A percentile compares a stretch with the other conserved stretches of the same genome.
Conservation (phyloP, 2,113 vertebrate genomes). For the Dromiciops gliroides region DNA sequence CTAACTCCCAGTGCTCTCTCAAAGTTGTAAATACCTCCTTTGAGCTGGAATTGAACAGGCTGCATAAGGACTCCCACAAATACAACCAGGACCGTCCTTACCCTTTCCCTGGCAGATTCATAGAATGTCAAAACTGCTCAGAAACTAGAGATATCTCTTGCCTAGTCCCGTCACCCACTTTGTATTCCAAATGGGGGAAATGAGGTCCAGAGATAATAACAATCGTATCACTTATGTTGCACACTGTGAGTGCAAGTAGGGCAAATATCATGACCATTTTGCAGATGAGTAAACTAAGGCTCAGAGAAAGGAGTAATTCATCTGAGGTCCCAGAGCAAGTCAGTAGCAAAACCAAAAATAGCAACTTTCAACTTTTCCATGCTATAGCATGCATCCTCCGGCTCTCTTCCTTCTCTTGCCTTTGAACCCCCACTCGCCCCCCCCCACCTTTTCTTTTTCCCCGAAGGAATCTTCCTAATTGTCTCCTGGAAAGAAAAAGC, state of each 20-base stretch:
- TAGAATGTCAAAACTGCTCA: neutral
- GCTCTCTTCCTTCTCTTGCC: neutral
- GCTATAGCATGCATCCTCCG: neutral
- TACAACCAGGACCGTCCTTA: neutral
- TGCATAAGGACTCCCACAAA: neutral
- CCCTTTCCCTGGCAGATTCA: neutral
- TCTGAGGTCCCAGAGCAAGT: neutral
- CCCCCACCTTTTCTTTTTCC: neutral
- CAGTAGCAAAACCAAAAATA: neutral
- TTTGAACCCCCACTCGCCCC: neutral
- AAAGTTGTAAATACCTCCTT: neutral
- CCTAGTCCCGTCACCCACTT: neutral
- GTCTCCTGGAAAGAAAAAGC: neutral
- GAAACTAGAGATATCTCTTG: neutral
- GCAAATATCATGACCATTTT: neutral
- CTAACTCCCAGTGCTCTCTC: neutral
- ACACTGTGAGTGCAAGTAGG: neutral
- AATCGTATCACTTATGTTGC: neutral
- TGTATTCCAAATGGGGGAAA: neutral
- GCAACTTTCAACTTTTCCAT: neutral
- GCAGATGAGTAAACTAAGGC: neutral
- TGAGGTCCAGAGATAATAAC: neutral
- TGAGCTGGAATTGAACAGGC: neutral
- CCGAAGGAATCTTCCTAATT: neutral
- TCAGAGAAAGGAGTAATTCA: neutral